Evolutionary conservation across 2,888 invertebrate genomes (phyloP).

Genomic region (Sceliomorpha sp.): DNA sequence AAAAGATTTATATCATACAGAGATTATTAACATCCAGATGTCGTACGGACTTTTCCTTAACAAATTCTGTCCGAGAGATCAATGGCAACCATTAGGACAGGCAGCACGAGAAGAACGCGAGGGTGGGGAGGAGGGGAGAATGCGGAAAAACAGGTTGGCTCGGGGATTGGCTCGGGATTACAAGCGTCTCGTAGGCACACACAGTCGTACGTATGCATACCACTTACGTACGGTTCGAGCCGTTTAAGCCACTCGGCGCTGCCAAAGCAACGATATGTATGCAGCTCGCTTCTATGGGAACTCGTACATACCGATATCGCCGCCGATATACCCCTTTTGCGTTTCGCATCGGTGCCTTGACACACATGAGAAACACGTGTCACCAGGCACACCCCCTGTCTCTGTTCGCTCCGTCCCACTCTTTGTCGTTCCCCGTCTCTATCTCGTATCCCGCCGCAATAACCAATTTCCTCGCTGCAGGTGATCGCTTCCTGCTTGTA

Average conservation of each 20-base stretch:
- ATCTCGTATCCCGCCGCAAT: slow-evolving; percentile 20
- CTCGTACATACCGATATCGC: slow-evolving; percentile 69
- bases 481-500: slow-evolving; percentile 23
- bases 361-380: slow-evolving; percentile 74
- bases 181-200: slow-evolving; percentile 19
- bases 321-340: slow-evolving; percentile 62
- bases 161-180: slow-evolving; percentile 13
- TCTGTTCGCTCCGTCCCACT: too few relatives aligned
- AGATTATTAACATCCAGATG: too few relatives aligned
- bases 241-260: slow-evolving; percentile 69
- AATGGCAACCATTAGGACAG: too few relatives aligned
- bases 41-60: too few relatives aligned
- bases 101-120: too few relatives aligned
- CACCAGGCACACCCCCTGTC: too few relatives aligned
- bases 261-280: slow-evolving; percentile 74
- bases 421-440: slow-evolving; percentile 24
- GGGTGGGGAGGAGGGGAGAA: too few relatives aligned
- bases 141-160: slow-evolving; percentile 15
- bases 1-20: too few relatives aligned
- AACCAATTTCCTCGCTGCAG: slow-evolving; percentile 31
- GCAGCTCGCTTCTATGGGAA: slow-evolving; percentile 68
- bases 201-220: slow-evolving; percentile 48
- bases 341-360: slow-evolving; percentile 59
- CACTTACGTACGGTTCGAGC: slow-evolving; percentile 41
- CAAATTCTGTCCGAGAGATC: too few relatives aligned